Evolutionary conservation across 2,888 invertebrate genomes (phyloP).

Genomic region (Salticus scenicus): DNA sequence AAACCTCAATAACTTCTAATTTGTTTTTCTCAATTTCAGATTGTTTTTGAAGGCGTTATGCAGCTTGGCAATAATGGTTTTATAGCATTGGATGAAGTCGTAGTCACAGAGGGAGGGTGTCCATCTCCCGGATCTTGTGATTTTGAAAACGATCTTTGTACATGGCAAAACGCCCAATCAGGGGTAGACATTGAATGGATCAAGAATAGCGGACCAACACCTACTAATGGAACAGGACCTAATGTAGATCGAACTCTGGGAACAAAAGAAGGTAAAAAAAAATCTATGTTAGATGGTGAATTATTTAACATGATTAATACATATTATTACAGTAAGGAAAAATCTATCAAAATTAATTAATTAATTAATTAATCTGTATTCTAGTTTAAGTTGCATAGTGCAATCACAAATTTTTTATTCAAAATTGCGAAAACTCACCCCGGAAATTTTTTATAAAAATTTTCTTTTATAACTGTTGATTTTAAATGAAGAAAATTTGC

Average conservation of each 20-base stretch:
- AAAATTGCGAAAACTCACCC: no score
- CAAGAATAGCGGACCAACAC: constrained; percentile 57
- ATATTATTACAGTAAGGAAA: no score
- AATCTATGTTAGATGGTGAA: no score
- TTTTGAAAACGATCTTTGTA: constrained; percentile 69
- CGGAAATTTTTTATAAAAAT: no score
- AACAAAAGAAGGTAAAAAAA: constrained; percentile 44
- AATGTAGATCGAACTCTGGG: constrained; percentile 61
- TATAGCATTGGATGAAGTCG: constrained; percentile 71
- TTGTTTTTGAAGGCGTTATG: constrained; percentile 62
- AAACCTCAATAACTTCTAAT: no score
- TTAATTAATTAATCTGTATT: no score
- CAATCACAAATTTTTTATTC: no score
- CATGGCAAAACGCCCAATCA: constrained; percentile 60
- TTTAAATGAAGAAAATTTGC: no score
- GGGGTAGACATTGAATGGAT: constrained; percentile 59
- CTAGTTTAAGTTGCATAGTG: no score
- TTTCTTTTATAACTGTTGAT: no score
- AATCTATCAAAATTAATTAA: no score
- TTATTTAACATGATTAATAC: no score
- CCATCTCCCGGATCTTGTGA: constrained; percentile 67
- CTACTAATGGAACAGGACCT: constrained; percentile 60
- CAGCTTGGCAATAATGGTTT: constrained; percentile 44
- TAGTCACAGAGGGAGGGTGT: constrained; percentile 59
- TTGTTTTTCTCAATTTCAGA: constrained; percentile 34